Evolutionary conservation across 2,888 invertebrate genomes (phyloP).

Genomic region (Trachelus troglodyta): DNA sequence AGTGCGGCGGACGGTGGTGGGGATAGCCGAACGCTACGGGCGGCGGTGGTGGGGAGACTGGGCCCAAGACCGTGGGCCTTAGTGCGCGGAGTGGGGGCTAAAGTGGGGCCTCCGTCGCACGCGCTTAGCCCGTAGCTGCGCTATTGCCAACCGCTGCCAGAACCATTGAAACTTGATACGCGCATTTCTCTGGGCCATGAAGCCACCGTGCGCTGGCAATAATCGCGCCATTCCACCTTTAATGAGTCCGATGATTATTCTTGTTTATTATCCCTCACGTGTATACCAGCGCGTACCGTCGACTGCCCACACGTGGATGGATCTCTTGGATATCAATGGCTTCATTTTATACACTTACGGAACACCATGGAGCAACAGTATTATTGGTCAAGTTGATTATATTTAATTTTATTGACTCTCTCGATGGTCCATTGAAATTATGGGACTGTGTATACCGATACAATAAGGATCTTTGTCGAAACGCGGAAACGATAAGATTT

Average conservation of each 20-base stretch:
- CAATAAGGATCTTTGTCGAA: neutral
- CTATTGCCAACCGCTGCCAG: conserved; percentile 18
- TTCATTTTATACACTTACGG: neutral
- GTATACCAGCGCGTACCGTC: neutral
- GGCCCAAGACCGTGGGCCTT: neutral
- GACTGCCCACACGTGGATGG: neutral
- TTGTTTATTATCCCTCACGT: conserved; percentile 7
- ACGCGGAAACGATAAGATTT: neutral
- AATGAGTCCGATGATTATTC: conserved; percentile 19
- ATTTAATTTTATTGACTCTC: neutral
- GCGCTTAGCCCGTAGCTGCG: conserved; percentile 16
- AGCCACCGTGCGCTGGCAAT: conserved; percentile 23
- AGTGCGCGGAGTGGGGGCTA: neutral
- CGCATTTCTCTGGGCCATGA: conserved; percentile 19
- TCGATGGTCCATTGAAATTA: neutral
- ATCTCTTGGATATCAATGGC: neutral
- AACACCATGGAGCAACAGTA: neutral
- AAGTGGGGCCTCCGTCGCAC: conserved; percentile 7
- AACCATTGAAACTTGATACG: conserved; percentile 22
- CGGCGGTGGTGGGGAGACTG: neutral
- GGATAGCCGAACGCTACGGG: too few relatives aligned
- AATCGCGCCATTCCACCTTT: conserved; percentile 18
- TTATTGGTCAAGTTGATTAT: too few relatives aligned
- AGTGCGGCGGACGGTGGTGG: too few relatives aligned
- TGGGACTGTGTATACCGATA: neutral